Evolutionary conservation across 2,113 vertebrate genomes (phyloP), one percentile per base, ranked within the genome.

Genomic region (Accipiter virgatus): DNA sequence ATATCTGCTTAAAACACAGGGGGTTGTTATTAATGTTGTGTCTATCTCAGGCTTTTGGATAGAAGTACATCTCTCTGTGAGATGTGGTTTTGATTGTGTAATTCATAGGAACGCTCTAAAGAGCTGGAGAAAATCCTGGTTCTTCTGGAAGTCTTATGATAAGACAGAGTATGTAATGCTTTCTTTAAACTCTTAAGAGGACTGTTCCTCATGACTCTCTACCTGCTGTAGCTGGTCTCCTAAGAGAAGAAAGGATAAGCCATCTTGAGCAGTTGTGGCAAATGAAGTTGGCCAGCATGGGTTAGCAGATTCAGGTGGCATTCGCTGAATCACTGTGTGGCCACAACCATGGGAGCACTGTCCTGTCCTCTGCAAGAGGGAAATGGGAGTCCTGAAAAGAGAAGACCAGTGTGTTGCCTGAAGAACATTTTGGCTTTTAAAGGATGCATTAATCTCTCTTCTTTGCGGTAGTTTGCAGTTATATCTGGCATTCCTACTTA

Each of bases 1-100:
- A 0, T 42, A 43, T 47, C 40, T 1, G 0, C 55, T 36, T n/a
- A 55, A 62, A 66, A 38, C 19, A n/a, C 15, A n/a, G 42, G 10
- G 63, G 21, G 23, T 68, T 62, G 25, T 48, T 70, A 18, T 10
- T 47, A 48, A 15, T 34, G 14, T 50, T 45, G 9, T 53, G 22
- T 74, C 78, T 56, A 5, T 34, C 58, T 73, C 29, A 22, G 47
- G 27, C 43, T 88, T 81, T 86, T 34, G 56, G 19, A 9, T 13
- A 20, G 38, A 62, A 63, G 19, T 23, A 16, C 31, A 5, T 82
- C 18, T 81, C 18, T 72, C 20, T 71, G 9, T 43, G 26, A 55
- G 56, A 26, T 32, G 8, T 29, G 42, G 4, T 29, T 88, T 80
- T 56, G 56, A 26, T 32, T 27, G 27, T 47, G 42, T 36, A 29